Percentiles rank a stretch among this genome's conserved stretches.
These are phyloP conservation scores for Sciurus niger DNA, from an alignment of 2,113 vertebrate species.

Conservation along the genomic window DNA sequence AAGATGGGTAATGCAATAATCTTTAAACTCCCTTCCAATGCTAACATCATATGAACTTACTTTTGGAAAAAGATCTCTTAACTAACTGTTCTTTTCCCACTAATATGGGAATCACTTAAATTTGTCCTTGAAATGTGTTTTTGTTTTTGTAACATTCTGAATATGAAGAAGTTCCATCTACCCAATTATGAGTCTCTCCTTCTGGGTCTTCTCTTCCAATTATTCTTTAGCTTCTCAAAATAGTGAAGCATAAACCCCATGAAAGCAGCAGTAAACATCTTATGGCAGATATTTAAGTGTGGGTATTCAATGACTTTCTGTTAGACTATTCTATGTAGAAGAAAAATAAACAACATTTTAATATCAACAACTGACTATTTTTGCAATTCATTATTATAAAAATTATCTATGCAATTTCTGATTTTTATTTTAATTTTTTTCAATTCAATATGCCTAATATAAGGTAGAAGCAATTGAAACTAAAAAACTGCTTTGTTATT, in stretches of 20 bases:
- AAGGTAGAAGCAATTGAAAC: background rate
- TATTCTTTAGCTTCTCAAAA: background rate
- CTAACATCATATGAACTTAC: background rate
- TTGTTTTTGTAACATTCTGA: background rate
- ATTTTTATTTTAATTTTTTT: background rate
- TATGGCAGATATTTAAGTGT: background rate
- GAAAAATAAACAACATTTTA: background rate
- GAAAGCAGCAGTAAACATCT: background rate
- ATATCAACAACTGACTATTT: background rate
- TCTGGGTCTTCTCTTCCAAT: background rate
- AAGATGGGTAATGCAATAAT: background rate
- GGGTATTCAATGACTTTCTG: background rate
- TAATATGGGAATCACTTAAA: background rate
- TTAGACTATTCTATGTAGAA: background rate
- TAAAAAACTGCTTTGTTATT: background rate
- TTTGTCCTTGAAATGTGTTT: slow-evolving; percentile 34
- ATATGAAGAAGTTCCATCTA: background rate
- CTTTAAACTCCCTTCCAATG: background rate
- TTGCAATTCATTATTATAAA: background rate
- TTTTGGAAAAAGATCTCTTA: background rate
- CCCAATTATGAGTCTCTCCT: background rate
- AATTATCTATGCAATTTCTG: background rate
- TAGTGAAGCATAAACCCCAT: background rate
- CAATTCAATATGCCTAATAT: background rate
- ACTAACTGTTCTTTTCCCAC: background rate